Percentiles rank a stretch among this genome's conserved stretches.
phyloP scores from a whole-genome alignment of 2,797 vertebrate genomes.

The Vespertilio murinus region DNA sequence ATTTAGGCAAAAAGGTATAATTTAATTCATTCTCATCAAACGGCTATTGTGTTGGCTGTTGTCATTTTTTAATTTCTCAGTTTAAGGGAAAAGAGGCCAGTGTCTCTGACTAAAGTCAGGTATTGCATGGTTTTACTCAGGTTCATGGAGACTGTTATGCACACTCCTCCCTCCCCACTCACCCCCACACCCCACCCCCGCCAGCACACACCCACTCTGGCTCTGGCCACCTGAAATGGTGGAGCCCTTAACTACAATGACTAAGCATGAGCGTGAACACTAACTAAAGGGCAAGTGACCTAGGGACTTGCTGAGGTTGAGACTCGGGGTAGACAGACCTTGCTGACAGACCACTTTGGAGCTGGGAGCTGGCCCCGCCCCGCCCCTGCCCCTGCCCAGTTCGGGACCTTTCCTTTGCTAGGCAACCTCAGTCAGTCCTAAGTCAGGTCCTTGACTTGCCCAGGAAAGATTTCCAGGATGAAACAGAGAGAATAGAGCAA shows the following conservation, averaged over 20 bases:
- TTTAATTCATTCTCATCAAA: not conserved
- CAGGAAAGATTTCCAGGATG: not conserved
- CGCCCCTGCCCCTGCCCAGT: not conserved
- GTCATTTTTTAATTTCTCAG: not conserved
- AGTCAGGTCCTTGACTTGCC: not conserved
- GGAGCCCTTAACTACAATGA: not conserved
- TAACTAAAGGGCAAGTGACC: not conserved
- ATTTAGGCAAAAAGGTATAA: no score
- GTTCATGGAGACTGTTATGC: not conserved
- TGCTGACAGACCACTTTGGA: not conserved
- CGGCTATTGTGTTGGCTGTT: not conserved
- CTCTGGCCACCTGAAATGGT: not conserved
- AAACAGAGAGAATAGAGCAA: not conserved
- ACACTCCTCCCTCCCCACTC: not conserved
- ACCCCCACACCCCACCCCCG: no score
- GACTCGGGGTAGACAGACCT: not conserved
- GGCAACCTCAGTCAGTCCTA: not conserved
- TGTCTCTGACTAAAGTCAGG: not conserved
- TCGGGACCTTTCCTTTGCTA: not conserved
- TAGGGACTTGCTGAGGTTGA: not conserved
- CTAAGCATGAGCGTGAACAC: not conserved
- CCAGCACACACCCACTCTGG: no score
- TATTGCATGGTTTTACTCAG: not conserved
- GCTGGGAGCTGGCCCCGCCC: not conserved
- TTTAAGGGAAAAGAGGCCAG: not conserved